A percentile compares a stretch with the other conserved stretches of the same genome.
These are phyloP conservation scores for Acrocephalus kingi DNA, from an alignment of 2,113 vertebrate genomes.

Conservation along the genomic window DNA sequence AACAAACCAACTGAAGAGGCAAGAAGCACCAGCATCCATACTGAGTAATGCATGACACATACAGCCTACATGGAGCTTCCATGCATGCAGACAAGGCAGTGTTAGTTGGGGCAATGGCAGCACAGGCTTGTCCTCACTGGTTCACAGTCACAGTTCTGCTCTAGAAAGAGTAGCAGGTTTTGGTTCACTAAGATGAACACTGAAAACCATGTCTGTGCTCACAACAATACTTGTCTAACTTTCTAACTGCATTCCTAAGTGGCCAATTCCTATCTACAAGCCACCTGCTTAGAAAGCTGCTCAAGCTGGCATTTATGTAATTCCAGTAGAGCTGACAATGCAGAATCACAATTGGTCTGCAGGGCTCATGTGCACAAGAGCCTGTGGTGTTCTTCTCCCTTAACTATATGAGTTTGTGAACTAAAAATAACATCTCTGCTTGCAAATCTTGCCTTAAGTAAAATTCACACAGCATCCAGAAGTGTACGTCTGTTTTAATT, in stretches of 20 bases:
- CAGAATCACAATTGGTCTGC: background rate
- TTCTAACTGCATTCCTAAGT: background rate
- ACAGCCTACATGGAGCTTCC: background rate
- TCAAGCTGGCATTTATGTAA: background rate
- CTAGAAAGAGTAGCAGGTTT: background rate
- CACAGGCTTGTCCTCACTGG: background rate
- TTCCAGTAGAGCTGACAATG: background rate
- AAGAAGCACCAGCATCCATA: background rate
- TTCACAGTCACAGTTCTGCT: background rate
- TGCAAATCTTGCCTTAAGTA: background rate
- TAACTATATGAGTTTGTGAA: background rate
- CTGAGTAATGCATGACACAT: background rate
- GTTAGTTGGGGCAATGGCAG: background rate
- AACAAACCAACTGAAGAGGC: background rate
- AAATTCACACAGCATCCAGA: background rate
- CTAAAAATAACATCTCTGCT: background rate
- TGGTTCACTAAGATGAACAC: background rate
- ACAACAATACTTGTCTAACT: background rate
- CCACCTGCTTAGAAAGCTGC: background rate
- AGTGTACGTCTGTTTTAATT: background rate
- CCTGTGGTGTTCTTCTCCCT: background rate
- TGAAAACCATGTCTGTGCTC: background rate
- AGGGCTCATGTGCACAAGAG: background rate
- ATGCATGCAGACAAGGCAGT: background rate
- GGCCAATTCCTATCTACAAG: background rate